Evolutionary conservation across 1,140 invertebrate genomes (phyloP).

Genomic region (Apis cerana): DNA sequence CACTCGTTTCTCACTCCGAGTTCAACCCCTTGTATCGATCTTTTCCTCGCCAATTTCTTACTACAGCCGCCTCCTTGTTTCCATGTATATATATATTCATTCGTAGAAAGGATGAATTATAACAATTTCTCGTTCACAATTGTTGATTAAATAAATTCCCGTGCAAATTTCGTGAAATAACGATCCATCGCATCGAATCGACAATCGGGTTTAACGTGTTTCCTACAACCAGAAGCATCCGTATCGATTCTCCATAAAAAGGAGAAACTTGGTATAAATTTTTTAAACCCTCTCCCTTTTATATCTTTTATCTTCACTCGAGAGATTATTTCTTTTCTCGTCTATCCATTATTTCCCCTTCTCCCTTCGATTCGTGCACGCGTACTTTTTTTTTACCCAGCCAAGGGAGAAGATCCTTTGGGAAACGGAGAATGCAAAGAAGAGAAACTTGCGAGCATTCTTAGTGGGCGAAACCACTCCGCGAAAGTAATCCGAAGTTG

Average conservation of each 20-base stretch:
- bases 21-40: not conserved
- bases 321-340: slow-evolving; percentile 22
- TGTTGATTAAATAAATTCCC: too few relatives aligned
- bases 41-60: not conserved
- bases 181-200: not conserved
- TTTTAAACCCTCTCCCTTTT: not conserved
- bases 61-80: not conserved
- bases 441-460: slow-evolving; percentile 17
- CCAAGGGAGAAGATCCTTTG: not conserved
- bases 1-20: not conserved
- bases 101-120: too few relatives aligned
- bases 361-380: not conserved
- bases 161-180: not conserved
- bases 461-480: not conserved
- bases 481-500: slow-evolving; percentile 26
- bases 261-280: not conserved
- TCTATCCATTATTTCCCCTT: too few relatives aligned
- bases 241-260: not conserved
- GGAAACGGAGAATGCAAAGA: slow-evolving; percentile 26
- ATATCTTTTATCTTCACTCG: not conserved
- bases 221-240: not conserved
- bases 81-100: too few relatives aligned
- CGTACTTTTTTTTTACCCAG: not conserved
- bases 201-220: not conserved
- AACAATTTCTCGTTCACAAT: too few relatives aligned